Evolutionary conservation across 2,797 vertebrate species (phyloP), one percentile per base, ranked within the genome.

Genomic region (Podarcis lilfordi): DNA sequence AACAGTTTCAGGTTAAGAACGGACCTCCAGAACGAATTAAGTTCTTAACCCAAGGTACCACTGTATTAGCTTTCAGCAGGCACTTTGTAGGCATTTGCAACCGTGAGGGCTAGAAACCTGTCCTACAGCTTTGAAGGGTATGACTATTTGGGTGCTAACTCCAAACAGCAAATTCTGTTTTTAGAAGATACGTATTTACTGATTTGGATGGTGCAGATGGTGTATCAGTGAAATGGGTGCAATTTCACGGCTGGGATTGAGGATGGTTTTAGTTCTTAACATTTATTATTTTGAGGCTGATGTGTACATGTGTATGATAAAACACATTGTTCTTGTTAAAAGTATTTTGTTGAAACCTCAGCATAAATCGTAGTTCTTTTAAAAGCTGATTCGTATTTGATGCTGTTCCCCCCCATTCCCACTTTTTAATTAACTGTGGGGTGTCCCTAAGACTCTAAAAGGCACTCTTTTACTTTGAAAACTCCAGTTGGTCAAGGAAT

Each of bases 361-460:
- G 50, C 89, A 84, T 93, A 91, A 92, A 86, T 88, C 89, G 80
- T 92, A 27, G 17, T 37, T 92, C 45, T 84, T 94, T 82, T 85
- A 90, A 91, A 72, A 84, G 88, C 55, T 89, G 74, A 27, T 76
- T 86, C 3, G 75, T 88, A 43, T 92, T 89, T 88, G n/a, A 55
- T 84, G 87, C 86, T n/a, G 88, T 45, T 76, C 50, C 50, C 50
- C 50, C 50, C 50, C 50, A 55, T 87, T 87, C 71, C 59, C 68
- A 35, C 29, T 50, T 89, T 93, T 83, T 91, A 86, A 92, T 94
- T 82, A 91, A 93, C 84, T 89, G 82, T 88, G 82, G 87, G 82
- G 78, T 79, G 81, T 0, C 0, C 35, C 93, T 55, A 88, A 86
- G 86, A 92, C 81, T 79, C 85, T 83, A 35, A 83, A 32, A 92